Evolutionary conservation across 2,888 invertebrate genomes (phyloP), one percentile per base, ranked within the genome.

Genomic region (Hermaeophaga mercurialis): DNA sequence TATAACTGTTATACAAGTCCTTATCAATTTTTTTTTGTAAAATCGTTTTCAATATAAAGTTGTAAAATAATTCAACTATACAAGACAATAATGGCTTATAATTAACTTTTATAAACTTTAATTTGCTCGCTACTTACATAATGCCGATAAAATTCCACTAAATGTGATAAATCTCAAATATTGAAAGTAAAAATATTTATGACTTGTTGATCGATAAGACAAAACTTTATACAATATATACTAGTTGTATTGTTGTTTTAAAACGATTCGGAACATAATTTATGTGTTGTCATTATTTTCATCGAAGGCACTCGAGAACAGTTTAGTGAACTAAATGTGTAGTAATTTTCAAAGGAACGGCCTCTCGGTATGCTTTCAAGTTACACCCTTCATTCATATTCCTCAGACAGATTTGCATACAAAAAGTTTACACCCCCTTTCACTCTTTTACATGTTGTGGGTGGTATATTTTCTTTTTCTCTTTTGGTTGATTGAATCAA

Each of bases 311-410:
- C 31, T 48, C 38, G 24, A 12, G 28, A 26, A 24, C 48, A 26
- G 24, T 38, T 48, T 38, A 48, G 12, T 19, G 38, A 48, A 48
- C 48, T 36, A 47, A 47, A 24, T 47, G 36, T 47, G 36, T 38
- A 38, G 48, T 48, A 38, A 26, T 48, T 38, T 48, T 48, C 38
- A 19, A 38, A 48, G 48, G 48, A 38, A 38, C 43, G 43, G 43
- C 43, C 43, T 43, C 43, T 43, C 41, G 22, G 41, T 41, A 41
- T 41, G 41, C 41, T 41, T 41, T 43, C 24, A 14, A 31, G 43
- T 33, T 52, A 52, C 52, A 43, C 43, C 52, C 52, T 52, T 52
- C 34, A 52, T 52, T 52, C 52, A 52, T 52, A 52, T 52, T 33
- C 43, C 34, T 52, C 43, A 11, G 34, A 11, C 33, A 14, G 19